Conservation (phyloP, 1,140 invertebrate genomes). For the Drosophila watanabei region DNA sequence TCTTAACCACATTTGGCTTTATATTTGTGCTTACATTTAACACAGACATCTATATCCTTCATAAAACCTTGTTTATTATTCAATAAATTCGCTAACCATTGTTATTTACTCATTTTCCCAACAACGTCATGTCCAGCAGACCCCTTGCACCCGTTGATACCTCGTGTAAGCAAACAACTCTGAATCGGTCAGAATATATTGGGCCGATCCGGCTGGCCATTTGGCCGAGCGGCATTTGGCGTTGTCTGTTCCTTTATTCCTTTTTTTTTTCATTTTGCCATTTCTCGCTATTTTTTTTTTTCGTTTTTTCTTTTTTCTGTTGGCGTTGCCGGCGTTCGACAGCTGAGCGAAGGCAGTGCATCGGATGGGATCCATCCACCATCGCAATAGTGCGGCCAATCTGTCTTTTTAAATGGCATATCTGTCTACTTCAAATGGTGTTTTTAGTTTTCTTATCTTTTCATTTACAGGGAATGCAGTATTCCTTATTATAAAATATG, state of each 20-base stretch:
- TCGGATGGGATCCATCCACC: constrained; percentile 22
- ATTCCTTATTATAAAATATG: too few species aligned
- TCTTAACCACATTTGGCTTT: background rate
- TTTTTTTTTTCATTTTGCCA: constrained; percentile 2
- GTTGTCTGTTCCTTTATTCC: constrained; percentile 31
- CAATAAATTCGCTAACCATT: constrained; percentile 4
- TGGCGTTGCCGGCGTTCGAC: constrained; percentile 52
- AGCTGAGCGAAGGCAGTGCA: constrained; percentile 55
- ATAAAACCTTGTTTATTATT: constrained; percentile 3
- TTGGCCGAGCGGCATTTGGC: constrained; percentile 69
- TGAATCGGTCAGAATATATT: constrained; percentile 14
- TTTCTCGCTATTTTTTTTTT: constrained; percentile 14
- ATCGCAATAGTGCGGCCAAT: background rate
- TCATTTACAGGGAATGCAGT: too few species aligned
- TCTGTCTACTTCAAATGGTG: background rate
- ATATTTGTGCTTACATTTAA: background rate
- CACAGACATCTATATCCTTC: background rate
- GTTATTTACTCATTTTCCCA: background rate
- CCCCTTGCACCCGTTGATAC: constrained; percentile 4
- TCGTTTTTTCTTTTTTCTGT: constrained; percentile 3
- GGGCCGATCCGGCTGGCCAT: constrained; percentile 52
- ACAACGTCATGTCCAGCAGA: background rate
- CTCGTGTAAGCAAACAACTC: constrained; percentile 13
- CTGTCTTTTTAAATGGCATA: background rate
- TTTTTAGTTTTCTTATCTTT: background rate